Percentiles rank a stretch among this genome's conserved stretches.
phyloP scores from a whole-genome alignment of 2,797 vertebrate species.

The Malurus leucopterus region DNA sequence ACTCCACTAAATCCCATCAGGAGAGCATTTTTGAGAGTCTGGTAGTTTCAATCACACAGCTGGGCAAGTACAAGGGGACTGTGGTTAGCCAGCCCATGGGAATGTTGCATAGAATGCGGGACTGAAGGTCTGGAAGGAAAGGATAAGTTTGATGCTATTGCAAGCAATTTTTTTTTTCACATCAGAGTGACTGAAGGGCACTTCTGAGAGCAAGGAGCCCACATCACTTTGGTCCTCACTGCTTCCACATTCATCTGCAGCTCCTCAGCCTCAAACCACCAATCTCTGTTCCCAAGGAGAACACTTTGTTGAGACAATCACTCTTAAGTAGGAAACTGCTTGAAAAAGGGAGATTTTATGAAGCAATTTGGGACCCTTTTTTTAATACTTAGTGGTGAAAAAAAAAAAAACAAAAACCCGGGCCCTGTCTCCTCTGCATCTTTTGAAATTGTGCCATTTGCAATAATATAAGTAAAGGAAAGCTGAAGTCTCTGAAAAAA shows the following conservation, averaged over 20 bases:
- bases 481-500: neutral
- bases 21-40: neutral
- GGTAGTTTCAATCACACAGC: accelerated
- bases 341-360: neutral
- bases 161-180: neutral
- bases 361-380: neutral
- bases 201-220: accelerated
- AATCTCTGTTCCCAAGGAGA: neutral
- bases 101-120: neutral
- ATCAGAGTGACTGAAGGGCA: neutral
- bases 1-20: neutral
- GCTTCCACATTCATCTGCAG: neutral
- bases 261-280: neutral
- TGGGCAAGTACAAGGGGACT: accelerated
- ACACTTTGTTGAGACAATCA: neutral
- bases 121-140: neutral
- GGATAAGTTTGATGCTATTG: neutral
- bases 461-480: neutral
- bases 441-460: neutral
- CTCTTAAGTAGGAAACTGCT: neutral
- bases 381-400: neutral
- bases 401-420: accelerated
- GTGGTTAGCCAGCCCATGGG: neutral
- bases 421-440: neutral
- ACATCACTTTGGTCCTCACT: neutral